Evolutionary conservation across 2,888 invertebrate genomes (phyloP), one percentile per base, ranked within the genome.

Genomic region (Linnaemya vulpina): DNA sequence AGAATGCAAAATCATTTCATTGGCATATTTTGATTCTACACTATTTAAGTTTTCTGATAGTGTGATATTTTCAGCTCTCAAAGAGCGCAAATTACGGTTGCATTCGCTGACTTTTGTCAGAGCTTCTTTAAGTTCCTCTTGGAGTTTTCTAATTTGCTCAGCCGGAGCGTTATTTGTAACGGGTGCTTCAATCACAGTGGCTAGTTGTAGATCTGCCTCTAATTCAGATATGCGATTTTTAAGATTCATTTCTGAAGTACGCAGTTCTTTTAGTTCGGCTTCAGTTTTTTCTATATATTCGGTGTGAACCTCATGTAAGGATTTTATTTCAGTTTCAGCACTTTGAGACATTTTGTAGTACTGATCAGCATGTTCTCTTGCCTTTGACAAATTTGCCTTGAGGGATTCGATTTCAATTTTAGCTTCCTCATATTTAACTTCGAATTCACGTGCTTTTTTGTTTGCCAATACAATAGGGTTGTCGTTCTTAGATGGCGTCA

Each of bases 291-390:
- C 91, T 88, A 95, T 94, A 86, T 94, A 94, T 22, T 93, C 93
- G 55, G 94, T 93, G 89, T 94, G 94, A 87, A 94, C 94, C 78
- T 93, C 93, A 73, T 94, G 94, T 4, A 95, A 92, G 81, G 94
- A 93, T 91, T 95, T 95, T 65, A 97, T 93, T 92, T 97, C 96
- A 79, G 94, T 95, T 92, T 98, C 98, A 20, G 97, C 94, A 86
- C 95, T 94, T 90, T 97, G 96, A 0, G 98, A 96, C 88, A 98
- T 96, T 88, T 96, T 95, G 90, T 95, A 96, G 92, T 97, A 97
- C 90, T 98, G 97, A 88, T 96, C 95, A 13, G 95, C 94, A 89
- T 97, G 96, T 89, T 96, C 95, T 88, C 95, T 95, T 1, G 96
- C 94, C 51, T 95, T 94, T 88, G 88, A 94, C 68, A 98, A 91